Evolutionary conservation across 1,140 invertebrate species (phyloP).

Genomic region (Zaprionus ornatus): DNA sequence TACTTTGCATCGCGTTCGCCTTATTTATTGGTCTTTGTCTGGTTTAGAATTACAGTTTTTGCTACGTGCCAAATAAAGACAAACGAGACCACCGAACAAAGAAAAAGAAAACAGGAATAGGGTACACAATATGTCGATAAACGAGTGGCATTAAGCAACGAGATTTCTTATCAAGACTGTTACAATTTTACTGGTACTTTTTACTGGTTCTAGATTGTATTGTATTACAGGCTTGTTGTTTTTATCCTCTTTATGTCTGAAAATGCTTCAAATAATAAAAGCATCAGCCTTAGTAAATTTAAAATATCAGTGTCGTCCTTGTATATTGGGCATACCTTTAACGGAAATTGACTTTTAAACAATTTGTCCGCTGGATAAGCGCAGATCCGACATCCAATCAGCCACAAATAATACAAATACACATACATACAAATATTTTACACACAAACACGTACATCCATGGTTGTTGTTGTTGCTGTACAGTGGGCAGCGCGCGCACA

Average conservation of each 20-base stretch:
- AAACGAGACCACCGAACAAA: slow-evolving; percentile 33
- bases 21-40: slow-evolving; percentile 46
- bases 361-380: slow-evolving; percentile 70
- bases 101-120: slow-evolving; percentile 6
- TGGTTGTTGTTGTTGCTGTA: slow-evolving; percentile 14
- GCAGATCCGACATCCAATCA: slow-evolving; percentile 18
- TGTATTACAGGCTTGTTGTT: background rate
- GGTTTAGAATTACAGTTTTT: slow-evolving; percentile 54
- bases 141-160: too few species aligned
- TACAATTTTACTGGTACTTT: background rate
- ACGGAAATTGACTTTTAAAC: slow-evolving; percentile 61
- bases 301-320: slow-evolving; percentile 12
- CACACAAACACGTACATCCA: background rate
- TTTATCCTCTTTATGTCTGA: too few species aligned
- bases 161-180: background rate
- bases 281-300: background rate
- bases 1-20: slow-evolving; percentile 34
- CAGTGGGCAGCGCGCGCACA: slow-evolving; percentile 48
- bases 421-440: slow-evolving; percentile 24
- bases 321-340: slow-evolving; percentile 19
- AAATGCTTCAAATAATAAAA: too few species aligned
- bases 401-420: slow-evolving; percentile 2
- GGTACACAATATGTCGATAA: slow-evolving; percentile 18
- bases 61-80: slow-evolving; percentile 41
- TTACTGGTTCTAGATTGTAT: background rate